Conservation (phyloP, 2,797 vertebrate species). For the Poecilia wingei region DNA sequence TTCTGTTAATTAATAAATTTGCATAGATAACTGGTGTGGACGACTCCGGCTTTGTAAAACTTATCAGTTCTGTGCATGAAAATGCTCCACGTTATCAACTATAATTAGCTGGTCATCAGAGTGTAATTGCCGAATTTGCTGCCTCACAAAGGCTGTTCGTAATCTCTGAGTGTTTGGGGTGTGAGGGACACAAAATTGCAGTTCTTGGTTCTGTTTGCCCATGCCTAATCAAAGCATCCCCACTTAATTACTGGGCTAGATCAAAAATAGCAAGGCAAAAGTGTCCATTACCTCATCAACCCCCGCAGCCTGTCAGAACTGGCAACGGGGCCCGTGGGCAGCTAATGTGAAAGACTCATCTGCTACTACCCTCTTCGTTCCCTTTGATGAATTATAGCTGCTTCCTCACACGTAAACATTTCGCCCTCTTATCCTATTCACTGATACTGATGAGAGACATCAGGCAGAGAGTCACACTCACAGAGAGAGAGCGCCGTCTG, state of each 20-base stretch:
- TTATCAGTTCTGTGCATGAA: not conserved
- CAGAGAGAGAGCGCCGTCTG: constrained; percentile 17
- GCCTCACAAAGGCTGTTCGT: constrained; percentile 4
- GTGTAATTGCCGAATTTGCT: not conserved
- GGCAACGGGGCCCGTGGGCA: constrained; percentile 60
- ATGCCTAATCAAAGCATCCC: constrained; percentile 50
- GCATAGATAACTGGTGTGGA: not conserved
- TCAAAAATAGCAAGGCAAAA: constrained; percentile 61
- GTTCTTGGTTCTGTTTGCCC: constrained; percentile 32
- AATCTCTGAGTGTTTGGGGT: constrained; percentile 24
- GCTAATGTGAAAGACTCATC: constrained; percentile 60
- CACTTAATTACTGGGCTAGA: constrained; percentile 59
- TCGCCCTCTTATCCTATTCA: constrained; percentile 23
- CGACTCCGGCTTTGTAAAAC: not conserved
- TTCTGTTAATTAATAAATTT: too few species aligned
- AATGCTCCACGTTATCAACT: not conserved
- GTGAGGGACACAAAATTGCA: constrained; percentile 17
- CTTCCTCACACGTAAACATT: constrained; percentile 50
- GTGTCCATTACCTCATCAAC: constrained; percentile 42
- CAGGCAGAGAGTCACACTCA: constrained; percentile 3
- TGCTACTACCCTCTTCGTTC: constrained; percentile 40
- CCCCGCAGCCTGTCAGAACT: constrained; percentile 52
- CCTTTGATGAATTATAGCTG: constrained; percentile 50
- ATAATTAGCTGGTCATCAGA: not conserved
- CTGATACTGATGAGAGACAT: constrained; percentile 42